Evolutionary conservation across 2,797 vertebrate species (phyloP), one percentile per base, ranked within the genome.

Genomic region (Otolemur crassicaudatus): DNA sequence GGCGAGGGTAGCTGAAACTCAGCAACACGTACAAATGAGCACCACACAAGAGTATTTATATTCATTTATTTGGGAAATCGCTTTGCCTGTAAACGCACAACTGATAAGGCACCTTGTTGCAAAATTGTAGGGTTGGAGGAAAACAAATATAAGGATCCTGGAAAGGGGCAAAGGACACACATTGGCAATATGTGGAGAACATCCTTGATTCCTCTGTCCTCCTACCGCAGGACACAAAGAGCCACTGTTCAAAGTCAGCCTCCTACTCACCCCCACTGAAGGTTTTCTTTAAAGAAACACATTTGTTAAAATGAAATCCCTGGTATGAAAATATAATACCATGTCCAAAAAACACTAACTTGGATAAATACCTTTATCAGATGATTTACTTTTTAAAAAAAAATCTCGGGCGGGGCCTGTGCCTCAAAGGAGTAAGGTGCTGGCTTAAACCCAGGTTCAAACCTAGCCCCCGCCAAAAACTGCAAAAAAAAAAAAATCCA

Each of bases 91-190:
- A 81, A 95, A 87, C 65, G 40, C 83, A 85, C 49, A 87, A 77
- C 34, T 63, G 46, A 49, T 84, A 96, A 94, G 96, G 90, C 95
- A 90, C 92, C 84, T 53, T 87, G 87, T 87, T 87, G 75, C 53
- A 63, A 63, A 92, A 49, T 56, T 37, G 17, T 13, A 11, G 40
- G 65, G 34, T 53, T 61, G 31, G 72, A 67, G 17, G 37, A 56
- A 79, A 61, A 86, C 56, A 79, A 67, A 65, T 27, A 16, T 27
- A 46, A 73, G 69, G 58, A 61, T 27, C 75, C 79, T 31, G 34
- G 40, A n/a, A 29, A 88, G 70, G 43, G 87, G n/a, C n/a, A 61
- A 37, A 63, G 82, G 73, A 31, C 31, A 60, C 22, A 40, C 2
- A 9, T 25, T 16, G 61, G 20, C 17, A 46, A 5, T 40, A 3